Evolutionary conservation across 2,888 invertebrate genomes (phyloP).

Genomic region (Leistus spinibarbis): DNA sequence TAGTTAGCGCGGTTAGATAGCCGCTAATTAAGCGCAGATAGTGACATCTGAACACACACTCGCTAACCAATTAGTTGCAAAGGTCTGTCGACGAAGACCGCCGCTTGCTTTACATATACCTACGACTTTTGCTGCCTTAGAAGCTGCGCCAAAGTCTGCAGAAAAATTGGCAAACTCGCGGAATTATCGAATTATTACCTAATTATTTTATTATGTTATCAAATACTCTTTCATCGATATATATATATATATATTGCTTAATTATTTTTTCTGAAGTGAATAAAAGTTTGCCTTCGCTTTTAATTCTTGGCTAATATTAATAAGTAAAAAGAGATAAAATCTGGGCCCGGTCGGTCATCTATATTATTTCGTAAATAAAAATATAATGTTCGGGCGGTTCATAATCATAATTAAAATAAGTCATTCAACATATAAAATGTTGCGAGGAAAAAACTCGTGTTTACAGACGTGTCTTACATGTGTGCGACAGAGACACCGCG

Average conservation of each 20-base stretch:
- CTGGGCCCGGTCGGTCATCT: too few species aligned
- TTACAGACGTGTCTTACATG: neutral
- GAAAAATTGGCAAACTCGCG: too few species aligned
- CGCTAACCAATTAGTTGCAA: constrained; percentile 23
- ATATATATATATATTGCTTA: too few species aligned
- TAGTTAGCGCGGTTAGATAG: constrained; percentile 29
- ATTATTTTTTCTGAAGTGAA: too few species aligned
- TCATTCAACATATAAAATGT: constrained; percentile 8
- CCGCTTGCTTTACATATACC: neutral
- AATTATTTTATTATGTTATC: too few species aligned
- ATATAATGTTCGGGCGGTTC: neutral
- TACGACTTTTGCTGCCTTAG: neutral
- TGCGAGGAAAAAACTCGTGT: neutral
- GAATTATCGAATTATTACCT: too few species aligned
- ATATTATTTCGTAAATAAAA: neutral
- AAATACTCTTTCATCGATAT: too few species aligned
- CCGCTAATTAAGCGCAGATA: constrained; percentile 36
- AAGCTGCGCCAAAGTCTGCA: too few species aligned
- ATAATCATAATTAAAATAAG: constrained; percentile 49
- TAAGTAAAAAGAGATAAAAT: neutral
- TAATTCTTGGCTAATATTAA: too few species aligned
- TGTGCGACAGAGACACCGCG: constrained; percentile 15
- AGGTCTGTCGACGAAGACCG: neutral
- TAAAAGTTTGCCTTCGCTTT: too few species aligned
- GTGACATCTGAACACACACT: constrained; percentile 28